Conservation (phyloP, 2,113 vertebrate species). For the Melanerpes formicivorus region DNA sequence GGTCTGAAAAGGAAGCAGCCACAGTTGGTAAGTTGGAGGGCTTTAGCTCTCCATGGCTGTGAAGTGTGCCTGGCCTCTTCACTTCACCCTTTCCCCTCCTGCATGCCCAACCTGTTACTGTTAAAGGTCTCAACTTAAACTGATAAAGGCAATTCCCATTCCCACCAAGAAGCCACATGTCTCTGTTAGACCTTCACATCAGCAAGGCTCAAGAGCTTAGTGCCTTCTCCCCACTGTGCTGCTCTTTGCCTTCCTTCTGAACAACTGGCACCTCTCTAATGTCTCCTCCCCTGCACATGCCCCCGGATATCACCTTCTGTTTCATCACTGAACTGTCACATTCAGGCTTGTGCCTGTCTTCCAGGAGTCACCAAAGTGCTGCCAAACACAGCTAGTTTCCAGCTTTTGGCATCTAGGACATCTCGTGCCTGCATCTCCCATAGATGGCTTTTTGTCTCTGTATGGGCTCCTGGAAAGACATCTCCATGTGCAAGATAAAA, state of each 20-base stretch:
- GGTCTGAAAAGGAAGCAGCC: background rate
- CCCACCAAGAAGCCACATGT: background rate
- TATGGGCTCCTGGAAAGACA: background rate
- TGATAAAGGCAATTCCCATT: background rate
- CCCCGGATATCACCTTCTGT: background rate
- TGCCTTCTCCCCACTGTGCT: background rate
- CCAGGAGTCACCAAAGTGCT: background rate
- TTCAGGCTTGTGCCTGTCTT: background rate
- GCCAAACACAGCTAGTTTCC: background rate
- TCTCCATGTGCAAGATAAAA: background rate
- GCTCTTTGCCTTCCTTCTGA: background rate
- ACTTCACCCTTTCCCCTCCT: background rate
- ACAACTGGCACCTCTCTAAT: background rate
- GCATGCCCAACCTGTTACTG: background rate
- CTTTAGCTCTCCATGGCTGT: background rate
- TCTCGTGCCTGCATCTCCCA: background rate
- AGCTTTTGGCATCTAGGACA: background rate
- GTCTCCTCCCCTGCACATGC: constrained; percentile 8
- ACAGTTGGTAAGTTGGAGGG: background rate
- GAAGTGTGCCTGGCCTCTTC: background rate
- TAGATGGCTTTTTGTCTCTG: background rate
- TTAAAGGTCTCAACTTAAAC: background rate
- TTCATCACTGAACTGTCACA: background rate
- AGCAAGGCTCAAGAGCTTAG: background rate
- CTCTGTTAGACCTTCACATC: background rate